Percentiles rank a stretch among this genome's conserved stretches.
These are phyloP conservation scores for Sinohyriopsis cumingii DNA, from an alignment of 2,888 invertebrate species.

Conservation along the genomic window DNA sequence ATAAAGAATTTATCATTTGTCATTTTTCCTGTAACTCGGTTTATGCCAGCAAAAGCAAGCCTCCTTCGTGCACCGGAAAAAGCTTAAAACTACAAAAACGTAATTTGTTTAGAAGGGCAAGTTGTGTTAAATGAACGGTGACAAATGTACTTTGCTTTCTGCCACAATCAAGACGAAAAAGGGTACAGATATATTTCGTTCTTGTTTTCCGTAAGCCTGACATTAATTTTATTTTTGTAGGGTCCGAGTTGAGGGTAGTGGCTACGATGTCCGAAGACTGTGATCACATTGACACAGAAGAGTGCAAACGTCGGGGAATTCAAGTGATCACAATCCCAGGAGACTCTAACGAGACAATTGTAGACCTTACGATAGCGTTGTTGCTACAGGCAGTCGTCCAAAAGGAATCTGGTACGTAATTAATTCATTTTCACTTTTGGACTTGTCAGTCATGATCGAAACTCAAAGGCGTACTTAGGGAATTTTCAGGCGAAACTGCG, in stretches of 20 bases:
- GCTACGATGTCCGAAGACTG: conserved; percentile 92
- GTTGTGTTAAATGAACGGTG: too few relatives aligned
- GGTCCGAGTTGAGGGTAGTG: conserved; percentile 84
- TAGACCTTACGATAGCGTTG: conserved; percentile 88
- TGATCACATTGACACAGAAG: conserved; percentile 87
- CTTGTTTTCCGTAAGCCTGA: background rate
- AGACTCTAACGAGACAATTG: conserved; percentile 79
- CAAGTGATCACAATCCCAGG: conserved; percentile 73
- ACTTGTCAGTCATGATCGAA: background rate
- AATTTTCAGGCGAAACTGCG: too few relatives aligned
- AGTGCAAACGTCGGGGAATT: conserved; percentile 81
- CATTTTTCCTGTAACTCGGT: too few relatives aligned
- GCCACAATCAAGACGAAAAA: background rate
- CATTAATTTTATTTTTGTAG: conserved; percentile 64
- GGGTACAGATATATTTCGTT: background rate
- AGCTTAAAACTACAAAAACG: too few relatives aligned
- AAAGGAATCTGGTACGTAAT: conserved; percentile 18
- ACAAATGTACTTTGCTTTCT: background rate
- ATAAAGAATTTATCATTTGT: too few relatives aligned
- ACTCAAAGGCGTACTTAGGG: too few relatives aligned
- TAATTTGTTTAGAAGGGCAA: too few relatives aligned
- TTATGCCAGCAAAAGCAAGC: too few relatives aligned
- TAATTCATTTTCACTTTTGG: background rate
- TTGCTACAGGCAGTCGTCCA: conserved; percentile 80
- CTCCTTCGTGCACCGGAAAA: too few relatives aligned